Conservation (phyloP, 1,140 invertebrate species). For the Nylanderia fulva region DNA sequence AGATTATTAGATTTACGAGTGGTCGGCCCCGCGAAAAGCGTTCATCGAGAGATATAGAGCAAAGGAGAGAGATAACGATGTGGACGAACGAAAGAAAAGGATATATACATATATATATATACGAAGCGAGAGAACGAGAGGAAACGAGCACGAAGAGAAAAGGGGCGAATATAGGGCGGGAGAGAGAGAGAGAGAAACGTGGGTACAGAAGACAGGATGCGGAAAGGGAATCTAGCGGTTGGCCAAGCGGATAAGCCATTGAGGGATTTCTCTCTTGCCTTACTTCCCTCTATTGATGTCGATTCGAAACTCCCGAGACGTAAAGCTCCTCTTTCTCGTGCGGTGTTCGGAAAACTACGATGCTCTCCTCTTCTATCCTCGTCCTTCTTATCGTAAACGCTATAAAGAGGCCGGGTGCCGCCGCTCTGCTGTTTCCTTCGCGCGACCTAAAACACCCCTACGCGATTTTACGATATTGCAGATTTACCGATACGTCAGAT, state of each 20-base stretch:
- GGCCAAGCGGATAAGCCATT: slow-evolving; percentile 79
- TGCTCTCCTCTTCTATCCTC: neutral
- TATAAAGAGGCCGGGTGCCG: slow-evolving; percentile 6
- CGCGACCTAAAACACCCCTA: neutral
- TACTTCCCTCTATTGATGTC: slow-evolving; percentile 68
- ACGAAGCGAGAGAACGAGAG: slow-evolving; percentile 1
- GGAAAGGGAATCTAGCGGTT: slow-evolving; percentile 65
- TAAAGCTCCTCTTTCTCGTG: slow-evolving; percentile 57
- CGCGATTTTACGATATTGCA: slow-evolving; percentile 33
- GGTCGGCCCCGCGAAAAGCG: slow-evolving; percentile 69
- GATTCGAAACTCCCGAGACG: slow-evolving; percentile 65
- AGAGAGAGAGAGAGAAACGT: slow-evolving; percentile 30
- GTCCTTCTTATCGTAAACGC: slow-evolving; percentile 16
- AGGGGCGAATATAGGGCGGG: slow-evolving; percentile 13
- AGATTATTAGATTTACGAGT: slow-evolving; percentile 84
- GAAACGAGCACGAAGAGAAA: slow-evolving; percentile 41
- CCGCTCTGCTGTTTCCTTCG: neutral
- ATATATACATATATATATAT: neutral
- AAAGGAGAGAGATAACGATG: slow-evolving; percentile 60
- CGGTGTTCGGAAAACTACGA: slow-evolving; percentile 19
- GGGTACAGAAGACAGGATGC: slow-evolving; percentile 11
- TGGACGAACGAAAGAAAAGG: neutral
- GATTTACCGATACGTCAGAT: slow-evolving; percentile 51
- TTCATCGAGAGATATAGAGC: slow-evolving; percentile 55
- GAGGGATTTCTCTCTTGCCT: slow-evolving; percentile 75